phyloP scores from a whole-genome alignment of 2,113 vertebrate species.

The Corythornis cristatus region DNA sequence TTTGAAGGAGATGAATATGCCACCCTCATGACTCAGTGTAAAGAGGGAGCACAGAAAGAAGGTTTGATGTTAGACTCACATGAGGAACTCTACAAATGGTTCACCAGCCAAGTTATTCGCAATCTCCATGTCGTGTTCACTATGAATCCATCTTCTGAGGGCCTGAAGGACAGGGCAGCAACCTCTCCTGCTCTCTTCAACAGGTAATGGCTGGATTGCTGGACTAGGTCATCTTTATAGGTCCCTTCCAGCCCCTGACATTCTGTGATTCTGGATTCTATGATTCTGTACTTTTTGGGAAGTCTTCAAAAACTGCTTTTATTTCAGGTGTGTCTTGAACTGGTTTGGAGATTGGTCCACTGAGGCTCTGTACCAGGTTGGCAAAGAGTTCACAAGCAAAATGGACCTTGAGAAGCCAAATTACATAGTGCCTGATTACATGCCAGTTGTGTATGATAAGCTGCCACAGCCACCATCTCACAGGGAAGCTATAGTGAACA shows the following conservation, averaged over 20 bases:
- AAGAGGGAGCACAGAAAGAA: constrained; percentile 98
- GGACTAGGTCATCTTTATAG: no score
- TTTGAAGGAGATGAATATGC: constrained; percentile 98
- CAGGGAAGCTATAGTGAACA: constrained; percentile 95
- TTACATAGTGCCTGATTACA: constrained; percentile 96
- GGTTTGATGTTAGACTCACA: constrained; percentile 98
- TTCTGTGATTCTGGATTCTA: no score
- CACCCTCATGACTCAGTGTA: constrained; percentile 98
- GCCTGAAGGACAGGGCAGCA: constrained; percentile 95
- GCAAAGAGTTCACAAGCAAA: constrained; percentile 98
- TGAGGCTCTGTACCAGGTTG: constrained; percentile 96
- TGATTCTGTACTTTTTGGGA: neutral
- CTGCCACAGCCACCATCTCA: constrained; percentile 92
- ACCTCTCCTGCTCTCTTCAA: constrained; percentile 98
- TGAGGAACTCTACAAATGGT: constrained; percentile 98
- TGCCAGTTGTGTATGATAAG: constrained; percentile 95
- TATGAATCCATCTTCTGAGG: constrained; percentile 99
- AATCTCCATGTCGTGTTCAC: constrained; percentile 99
- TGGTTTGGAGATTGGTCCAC: constrained; percentile 99
- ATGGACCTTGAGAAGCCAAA: constrained; percentile 99
- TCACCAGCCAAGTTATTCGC: constrained; percentile 98
- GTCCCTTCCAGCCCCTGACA: no score
- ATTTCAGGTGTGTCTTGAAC: constrained; percentile 92
- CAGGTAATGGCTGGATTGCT: constrained; percentile 77
- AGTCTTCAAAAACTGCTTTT: neutral